Conservation (phyloP, 2,888 invertebrate genomes). For the Euplagia quadripunctaria region DNA sequence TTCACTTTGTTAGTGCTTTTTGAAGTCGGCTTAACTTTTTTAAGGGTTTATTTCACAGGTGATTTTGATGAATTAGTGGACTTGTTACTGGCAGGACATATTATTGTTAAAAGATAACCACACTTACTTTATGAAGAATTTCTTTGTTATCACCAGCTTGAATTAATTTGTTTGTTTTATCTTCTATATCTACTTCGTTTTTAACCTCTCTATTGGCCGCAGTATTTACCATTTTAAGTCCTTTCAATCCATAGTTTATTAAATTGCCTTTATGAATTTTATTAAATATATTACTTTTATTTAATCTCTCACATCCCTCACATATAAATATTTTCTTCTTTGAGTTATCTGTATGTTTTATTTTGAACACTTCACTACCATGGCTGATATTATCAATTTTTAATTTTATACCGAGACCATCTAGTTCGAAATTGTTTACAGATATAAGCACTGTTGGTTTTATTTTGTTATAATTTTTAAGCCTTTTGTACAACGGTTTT, state of each 20-base stretch:
- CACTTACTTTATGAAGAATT: conserved; percentile 57
- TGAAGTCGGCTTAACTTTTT: no score
- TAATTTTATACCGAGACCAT: conserved; percentile 67
- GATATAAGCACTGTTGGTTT: conserved; percentile 56
- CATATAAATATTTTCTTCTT: conserved; percentile 56
- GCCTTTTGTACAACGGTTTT: conserved; percentile 75
- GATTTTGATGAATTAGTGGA: no score
- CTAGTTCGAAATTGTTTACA: conserved; percentile 68
- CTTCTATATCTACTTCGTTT: conserved; percentile 28
- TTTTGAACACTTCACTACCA: conserved; percentile 25
- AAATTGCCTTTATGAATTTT: conserved; percentile 5
- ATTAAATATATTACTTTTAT: conserved; percentile 27
- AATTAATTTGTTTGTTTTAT: conserved; percentile 47
- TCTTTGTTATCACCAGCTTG: conserved; percentile 48
- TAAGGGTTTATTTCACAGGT: no score
- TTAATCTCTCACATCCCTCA: conserved; percentile 54
- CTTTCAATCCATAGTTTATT: conserved; percentile 17
- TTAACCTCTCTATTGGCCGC: conserved; percentile 28
- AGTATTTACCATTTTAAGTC: conserved; percentile 40
- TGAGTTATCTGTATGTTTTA: conserved; percentile 45
- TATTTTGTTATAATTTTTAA: conserved; percentile 56
- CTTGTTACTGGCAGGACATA: no score
- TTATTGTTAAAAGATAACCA: background rate
- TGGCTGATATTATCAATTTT: conserved; percentile 58
- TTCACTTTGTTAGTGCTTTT: no score